phyloP scores from a whole-genome alignment of 2,797 vertebrate species.

The Tenualosa ilisha region DNA sequence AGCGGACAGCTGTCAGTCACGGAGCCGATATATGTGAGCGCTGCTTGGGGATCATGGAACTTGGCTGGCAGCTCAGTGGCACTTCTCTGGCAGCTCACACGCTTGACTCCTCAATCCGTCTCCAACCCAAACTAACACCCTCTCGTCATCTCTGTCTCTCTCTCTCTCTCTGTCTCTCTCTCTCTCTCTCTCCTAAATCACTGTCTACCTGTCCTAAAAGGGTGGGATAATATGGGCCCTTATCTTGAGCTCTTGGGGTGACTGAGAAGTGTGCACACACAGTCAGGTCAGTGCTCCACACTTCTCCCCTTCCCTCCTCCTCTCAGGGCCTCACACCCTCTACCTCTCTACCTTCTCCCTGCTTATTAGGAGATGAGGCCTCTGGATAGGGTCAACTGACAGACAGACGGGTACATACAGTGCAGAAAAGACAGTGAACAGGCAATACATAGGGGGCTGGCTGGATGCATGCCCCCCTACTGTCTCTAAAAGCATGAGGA shows the following conservation, averaged over 20 bases:
- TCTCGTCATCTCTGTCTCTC: no score
- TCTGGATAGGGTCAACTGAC: background rate
- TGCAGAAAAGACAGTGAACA: background rate
- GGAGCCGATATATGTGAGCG: background rate
- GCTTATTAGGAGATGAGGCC: background rate
- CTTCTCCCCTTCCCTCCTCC: background rate
- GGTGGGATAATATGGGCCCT: background rate
- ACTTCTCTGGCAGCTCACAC: background rate
- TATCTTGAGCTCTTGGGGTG: background rate
- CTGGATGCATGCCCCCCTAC: conserved; percentile 8
- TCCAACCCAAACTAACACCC: background rate
- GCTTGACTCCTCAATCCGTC: background rate
- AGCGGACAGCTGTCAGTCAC: background rate
- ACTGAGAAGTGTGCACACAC: background rate
- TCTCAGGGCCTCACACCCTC: background rate
- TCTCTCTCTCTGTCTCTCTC: background rate
- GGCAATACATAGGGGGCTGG: background rate
- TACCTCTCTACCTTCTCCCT: background rate
- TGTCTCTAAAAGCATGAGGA: background rate
- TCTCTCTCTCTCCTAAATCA: background rate
- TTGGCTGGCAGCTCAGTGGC: background rate
- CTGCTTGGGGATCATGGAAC: background rate
- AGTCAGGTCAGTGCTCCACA: background rate
- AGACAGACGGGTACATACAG: background rate
- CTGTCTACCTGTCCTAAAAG: background rate